These are phyloP conservation scores for Troides helena DNA, from an alignment of 2,888 invertebrate species.

Conservation along the genomic window DNA sequence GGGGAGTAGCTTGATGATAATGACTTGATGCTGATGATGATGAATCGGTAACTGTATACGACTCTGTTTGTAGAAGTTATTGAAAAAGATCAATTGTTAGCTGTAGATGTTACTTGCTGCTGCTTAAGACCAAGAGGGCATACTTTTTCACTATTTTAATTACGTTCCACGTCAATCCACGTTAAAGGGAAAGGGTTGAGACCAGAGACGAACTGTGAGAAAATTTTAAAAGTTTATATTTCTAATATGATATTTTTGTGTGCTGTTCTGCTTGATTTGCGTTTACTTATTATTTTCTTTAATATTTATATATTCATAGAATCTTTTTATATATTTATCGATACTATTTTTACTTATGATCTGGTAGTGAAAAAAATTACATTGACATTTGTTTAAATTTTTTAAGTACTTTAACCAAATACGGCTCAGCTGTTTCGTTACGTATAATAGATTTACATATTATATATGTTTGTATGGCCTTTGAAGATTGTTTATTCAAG, in stretches of 20 bases:
- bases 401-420: conserved; percentile 3
- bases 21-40: too few relatives aligned
- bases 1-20: too few relatives aligned
- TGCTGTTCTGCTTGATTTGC: too few relatives aligned
- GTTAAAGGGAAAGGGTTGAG: conserved; percentile 11
- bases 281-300: too few relatives aligned
- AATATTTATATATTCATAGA: too few relatives aligned
- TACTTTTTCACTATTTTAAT: conserved; percentile 24
- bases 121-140: conserved; percentile 16
- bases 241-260: too few relatives aligned
- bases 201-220: conserved; percentile 16
- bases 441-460: conserved; percentile 27
- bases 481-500: conserved; percentile 62
- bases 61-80: neutral
- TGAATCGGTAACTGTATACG: too few relatives aligned
- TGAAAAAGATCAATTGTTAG: neutral
- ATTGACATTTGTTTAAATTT: neutral
- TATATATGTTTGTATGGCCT: conserved; percentile 34
- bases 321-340: too few relatives aligned
- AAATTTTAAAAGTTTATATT: neutral
- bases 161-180: conserved; percentile 15
- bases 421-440: conserved; percentile 20
- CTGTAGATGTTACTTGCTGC: conserved; percentile 12
- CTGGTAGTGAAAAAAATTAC: too few relatives aligned
- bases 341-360: too few relatives aligned